Evolutionary conservation across 2,888 invertebrate genomes (phyloP), one percentile per base, ranked within the genome.

Genomic region (Balanococcus diminutus): DNA sequence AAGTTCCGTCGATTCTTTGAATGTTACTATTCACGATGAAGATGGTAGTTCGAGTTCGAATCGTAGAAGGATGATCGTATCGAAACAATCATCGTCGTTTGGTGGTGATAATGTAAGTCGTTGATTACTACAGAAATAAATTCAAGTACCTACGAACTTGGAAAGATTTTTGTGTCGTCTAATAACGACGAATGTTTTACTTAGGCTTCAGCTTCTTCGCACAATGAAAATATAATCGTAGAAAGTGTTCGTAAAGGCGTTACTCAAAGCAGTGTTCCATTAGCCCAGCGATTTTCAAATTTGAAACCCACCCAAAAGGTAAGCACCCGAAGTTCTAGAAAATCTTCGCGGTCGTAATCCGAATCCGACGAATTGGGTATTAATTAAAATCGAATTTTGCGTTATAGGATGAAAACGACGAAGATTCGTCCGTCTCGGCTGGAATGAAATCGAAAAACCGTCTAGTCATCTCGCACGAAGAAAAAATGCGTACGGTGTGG

Each of bases 241-340:
- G 85, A 85, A 46, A 85, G 85, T 79, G 75, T 85, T 67, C 75
- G 85, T 14, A 85, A 75, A 51, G 85, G 85, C 19, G 85, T 85
- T 39, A 85, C 85, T 8, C 85, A 85, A 46, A 85, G 85, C 32
- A 85, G 85, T 31, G 79, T 85, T 19, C 51, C 85, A 2, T 75
- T 85, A n/a, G 85, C 85, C 1, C 75, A 85, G 16, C 42, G 85
- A 46, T 85, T 85, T 75, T 72, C 85, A 11, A 85, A 85, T 75
- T 42, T 85, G 28, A 85, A 79, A 16, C 11, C 19, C n/a, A 79
- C 2, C 36, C 36, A n/a, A 11, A 36, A 79, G 36, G 75, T 79
- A 36, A 8, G 75, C 19, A 19, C 3, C 2, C 6, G 19, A 3
- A 56, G 22, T 14, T 6, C 61, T 16, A n/a, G n/a, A n/a, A 36